phyloP scores from a whole-genome alignment of 1,140 invertebrate species.

The Bactericera cockerelli region DNA sequence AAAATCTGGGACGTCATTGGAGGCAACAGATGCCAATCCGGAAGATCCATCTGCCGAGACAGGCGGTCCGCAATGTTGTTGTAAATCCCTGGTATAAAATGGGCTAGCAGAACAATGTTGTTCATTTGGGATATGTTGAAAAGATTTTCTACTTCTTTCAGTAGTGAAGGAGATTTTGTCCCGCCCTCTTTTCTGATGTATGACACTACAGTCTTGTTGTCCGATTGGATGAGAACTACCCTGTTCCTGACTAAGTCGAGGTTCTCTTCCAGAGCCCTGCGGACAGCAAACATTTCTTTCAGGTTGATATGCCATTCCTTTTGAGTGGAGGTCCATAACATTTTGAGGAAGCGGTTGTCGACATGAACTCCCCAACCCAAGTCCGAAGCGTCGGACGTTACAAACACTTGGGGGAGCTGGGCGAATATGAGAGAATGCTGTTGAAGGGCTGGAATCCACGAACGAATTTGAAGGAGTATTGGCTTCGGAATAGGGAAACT shows the following conservation, averaged over 20 bases:
- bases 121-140: conserved; percentile 21
- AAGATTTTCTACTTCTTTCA: conserved; percentile 21
- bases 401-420: conserved; percentile 11
- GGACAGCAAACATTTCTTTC: conserved; percentile 18
- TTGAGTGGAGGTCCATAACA: conserved; percentile 12
- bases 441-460: conserved; percentile 11
- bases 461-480: conserved; percentile 13
- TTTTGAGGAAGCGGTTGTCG: conserved; percentile 9
- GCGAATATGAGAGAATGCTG: conserved; percentile 12
- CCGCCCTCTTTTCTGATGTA: conserved; percentile 27
- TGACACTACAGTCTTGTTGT: conserved; percentile 22
- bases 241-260: conserved; percentile 19
- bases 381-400: conserved; percentile 20
- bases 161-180: conserved; percentile 23
- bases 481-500: neutral
- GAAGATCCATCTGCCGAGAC: conserved; percentile 21
- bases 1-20: conserved; percentile 20
- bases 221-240: conserved; percentile 22
- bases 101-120: conserved; percentile 22
- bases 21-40: conserved; percentile 27
- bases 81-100: conserved; percentile 22
- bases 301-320: conserved; percentile 17
- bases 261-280: conserved; percentile 9
- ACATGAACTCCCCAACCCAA: conserved; percentile 20
- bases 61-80: conserved; percentile 25